Conservation (phyloP, 2,888 invertebrate genomes). For the Tetragonisca angustula region DNA sequence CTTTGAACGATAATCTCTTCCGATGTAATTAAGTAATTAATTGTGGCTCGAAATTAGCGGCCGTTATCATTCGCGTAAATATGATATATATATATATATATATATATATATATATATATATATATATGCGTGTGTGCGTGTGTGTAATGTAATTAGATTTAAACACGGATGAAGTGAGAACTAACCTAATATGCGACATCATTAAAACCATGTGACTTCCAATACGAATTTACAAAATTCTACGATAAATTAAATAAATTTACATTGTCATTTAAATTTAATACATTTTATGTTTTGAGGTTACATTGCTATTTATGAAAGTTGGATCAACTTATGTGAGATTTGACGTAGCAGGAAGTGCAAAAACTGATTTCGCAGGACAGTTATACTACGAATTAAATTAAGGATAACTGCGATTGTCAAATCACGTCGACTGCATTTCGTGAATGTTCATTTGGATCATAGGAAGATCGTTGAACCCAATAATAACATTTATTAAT, state of each 20-base stretch:
- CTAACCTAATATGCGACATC: neutral
- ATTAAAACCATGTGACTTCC: neutral
- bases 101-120: neutral
- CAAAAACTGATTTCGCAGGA: conserved; percentile 46
- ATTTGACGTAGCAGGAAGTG: conserved; percentile 11
- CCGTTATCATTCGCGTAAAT: neutral
- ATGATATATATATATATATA: neutral
- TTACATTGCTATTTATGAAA: neutral
- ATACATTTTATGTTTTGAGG: too few species aligned
- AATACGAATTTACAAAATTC: conserved; percentile 6
- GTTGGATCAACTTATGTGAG: neutral
- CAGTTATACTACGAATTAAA: conserved; percentile 46
- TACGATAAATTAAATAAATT: neutral
- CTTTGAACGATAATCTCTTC: neutral
- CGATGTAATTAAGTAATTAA: conserved; percentile 1
- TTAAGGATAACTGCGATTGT: conserved; percentile 54
- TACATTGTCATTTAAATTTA: neutral
- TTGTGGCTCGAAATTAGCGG: neutral
- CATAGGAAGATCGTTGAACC: conserved; percentile 44
- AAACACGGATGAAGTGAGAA: neutral
- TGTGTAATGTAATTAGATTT: conserved; percentile 4
- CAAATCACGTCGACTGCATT: conserved; percentile 30
- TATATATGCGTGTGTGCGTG: too few species aligned
- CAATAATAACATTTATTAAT: conserved; percentile 33
- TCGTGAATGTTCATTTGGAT: conserved; percentile 62